Conservation (phyloP, 2,888 invertebrate genomes). For the Pseudolycoriella hygida region DNA sequence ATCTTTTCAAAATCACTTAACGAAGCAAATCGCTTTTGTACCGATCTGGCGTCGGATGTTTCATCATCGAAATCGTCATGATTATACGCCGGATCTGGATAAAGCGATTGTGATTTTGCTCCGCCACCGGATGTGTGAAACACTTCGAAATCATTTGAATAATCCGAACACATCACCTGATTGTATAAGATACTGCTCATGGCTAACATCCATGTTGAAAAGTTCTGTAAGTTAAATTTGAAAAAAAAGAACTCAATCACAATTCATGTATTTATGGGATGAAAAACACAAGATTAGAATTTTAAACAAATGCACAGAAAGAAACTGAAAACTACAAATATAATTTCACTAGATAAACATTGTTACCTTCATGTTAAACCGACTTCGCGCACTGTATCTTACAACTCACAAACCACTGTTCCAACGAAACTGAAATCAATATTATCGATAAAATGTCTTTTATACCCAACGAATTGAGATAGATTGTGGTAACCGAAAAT, state of each 20-base stretch:
- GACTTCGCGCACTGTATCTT: not conserved
- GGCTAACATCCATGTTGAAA: not conserved
- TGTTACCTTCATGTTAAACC: not conserved
- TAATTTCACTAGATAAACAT: no score
- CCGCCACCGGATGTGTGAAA: not conserved
- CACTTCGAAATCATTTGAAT: constrained; percentile 2
- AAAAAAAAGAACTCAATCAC: no score
- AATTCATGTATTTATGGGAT: no score
- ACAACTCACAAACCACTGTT: not conserved
- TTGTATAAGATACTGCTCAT: not conserved
- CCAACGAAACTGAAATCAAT: constrained; percentile 1
- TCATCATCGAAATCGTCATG: not conserved
- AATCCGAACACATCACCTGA: no score
- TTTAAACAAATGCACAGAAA: no score
- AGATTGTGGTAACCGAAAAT: not conserved
- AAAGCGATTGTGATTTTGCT: constrained; percentile 1
- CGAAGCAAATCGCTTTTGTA: not conserved
- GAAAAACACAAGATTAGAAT: no score
- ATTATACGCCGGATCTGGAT: not conserved
- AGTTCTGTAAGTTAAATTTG: not conserved
- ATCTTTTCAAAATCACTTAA: not conserved
- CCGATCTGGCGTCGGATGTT: not conserved
- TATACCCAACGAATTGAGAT: not conserved
- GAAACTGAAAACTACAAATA: no score
- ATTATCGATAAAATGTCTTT: not conserved